Evolutionary conservation across 1,140 invertebrate genomes (phyloP).

Genomic region (Lepidurus apus): DNA sequence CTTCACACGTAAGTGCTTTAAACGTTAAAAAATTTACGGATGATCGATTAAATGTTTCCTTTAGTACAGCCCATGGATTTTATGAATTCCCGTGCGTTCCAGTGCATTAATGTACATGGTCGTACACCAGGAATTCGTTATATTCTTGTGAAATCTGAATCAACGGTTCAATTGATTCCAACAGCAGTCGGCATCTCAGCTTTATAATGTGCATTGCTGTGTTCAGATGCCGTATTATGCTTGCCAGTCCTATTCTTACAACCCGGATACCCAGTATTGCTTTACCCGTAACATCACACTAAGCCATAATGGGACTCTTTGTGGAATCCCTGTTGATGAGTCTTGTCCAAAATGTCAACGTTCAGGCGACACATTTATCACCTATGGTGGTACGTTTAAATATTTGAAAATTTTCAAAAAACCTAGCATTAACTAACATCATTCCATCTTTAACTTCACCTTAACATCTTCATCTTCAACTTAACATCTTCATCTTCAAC

Average conservation of each 20-base stretch:
- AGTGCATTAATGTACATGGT: too few species aligned
- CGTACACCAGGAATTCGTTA: too few species aligned
- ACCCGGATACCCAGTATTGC: neutral
- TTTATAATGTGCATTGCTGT: neutral
- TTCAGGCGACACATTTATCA: neutral
- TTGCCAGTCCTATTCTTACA: neutral
- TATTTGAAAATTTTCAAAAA: neutral
- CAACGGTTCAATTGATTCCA: too few species aligned
- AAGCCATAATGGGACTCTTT: neutral
- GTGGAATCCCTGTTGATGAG: neutral
- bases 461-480: neutral
- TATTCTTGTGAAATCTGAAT: too few species aligned
- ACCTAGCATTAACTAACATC: neutral
- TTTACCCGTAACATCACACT: neutral
- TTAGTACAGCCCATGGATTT: too few species aligned
- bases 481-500: too few species aligned
- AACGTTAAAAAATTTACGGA: too few species aligned
- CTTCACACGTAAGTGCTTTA: too few species aligned
- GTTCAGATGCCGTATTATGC: neutral
- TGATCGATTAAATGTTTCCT: too few species aligned
- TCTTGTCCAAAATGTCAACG: neutral
- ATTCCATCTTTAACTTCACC: neutral
- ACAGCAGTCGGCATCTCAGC: too few species aligned
- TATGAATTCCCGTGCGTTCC: too few species aligned
- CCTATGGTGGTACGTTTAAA: neutral